These are phyloP conservation scores for Ictidomys tridecemlineatus DNA, from an alignment of 2,113 vertebrate genomes.

Conservation along the genomic window DNA sequence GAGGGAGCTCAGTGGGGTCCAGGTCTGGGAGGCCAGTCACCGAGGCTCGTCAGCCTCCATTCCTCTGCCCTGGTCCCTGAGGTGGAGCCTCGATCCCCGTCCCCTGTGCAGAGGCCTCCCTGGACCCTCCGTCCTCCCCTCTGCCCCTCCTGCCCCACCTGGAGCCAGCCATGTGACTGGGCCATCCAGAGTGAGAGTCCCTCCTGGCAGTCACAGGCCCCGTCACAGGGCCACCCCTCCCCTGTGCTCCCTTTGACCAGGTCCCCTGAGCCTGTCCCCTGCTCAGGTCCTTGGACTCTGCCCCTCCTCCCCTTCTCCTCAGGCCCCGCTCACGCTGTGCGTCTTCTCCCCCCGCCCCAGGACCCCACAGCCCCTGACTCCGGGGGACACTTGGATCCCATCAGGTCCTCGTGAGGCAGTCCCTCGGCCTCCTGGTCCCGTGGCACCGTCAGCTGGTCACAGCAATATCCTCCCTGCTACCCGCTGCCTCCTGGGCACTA, in stretches of 20 bases:
- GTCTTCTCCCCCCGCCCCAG: background rate
- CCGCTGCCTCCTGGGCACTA: background rate
- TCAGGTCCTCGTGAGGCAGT: background rate
- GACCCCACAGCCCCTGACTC: background rate
- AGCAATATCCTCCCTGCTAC: background rate
- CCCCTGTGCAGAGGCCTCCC: background rate
- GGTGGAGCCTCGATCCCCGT: too few relatives aligned
- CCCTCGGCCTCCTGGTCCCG: background rate
- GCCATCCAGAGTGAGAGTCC: background rate
- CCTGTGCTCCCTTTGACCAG: background rate
- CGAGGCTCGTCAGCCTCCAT: accelerated
- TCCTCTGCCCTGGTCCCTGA: background rate
- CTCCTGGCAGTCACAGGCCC: background rate
- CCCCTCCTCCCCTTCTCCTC: too few relatives aligned
- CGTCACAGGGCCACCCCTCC: too few relatives aligned
- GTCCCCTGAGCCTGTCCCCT: background rate
- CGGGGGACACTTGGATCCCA: accelerated
- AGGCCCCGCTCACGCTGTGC: background rate
- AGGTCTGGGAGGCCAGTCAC: too few relatives aligned
- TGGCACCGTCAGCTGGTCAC: background rate
- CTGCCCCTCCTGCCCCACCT: too few relatives aligned
- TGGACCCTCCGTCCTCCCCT: too few relatives aligned
- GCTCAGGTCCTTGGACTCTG: background rate
- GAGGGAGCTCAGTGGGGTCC: background rate
- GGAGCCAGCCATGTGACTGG: background rate